Evolutionary conservation across 1,140 invertebrate genomes (phyloP).

Genomic region (Sarcophaga peregrina): DNA sequence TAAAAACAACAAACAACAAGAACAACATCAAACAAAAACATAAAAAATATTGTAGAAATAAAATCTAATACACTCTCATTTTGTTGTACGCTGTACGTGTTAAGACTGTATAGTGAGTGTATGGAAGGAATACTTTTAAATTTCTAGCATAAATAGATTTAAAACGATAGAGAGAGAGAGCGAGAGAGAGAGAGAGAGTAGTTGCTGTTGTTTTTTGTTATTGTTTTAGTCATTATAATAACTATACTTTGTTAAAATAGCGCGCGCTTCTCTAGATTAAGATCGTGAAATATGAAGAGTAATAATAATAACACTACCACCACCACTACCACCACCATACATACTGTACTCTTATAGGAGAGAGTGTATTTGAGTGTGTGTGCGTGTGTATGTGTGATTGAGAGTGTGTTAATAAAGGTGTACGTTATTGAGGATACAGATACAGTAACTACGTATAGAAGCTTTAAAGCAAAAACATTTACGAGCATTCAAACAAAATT

Average conservation of each 20-base stretch:
- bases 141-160: too few species aligned
- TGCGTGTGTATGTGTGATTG: neutral
- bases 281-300: conserved; percentile 30
- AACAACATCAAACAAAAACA: neutral
- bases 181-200: neutral
- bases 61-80: conserved; percentile 29
- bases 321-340: too few species aligned
- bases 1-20: too few species aligned
- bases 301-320: neutral
- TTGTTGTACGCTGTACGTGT: conserved; percentile 18
- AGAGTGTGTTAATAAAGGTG: too few species aligned
- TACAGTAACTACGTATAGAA: neutral
- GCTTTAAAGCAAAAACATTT: neutral
- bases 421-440: too few species aligned
- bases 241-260: neutral
- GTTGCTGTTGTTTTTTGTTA: neutral
- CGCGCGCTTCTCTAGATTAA: conserved; percentile 14
- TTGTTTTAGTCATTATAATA: neutral
- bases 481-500: conserved; percentile 17
- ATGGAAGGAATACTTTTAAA: neutral
- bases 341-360: too few species aligned
- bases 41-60: neutral
- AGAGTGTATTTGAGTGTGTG: neutral
- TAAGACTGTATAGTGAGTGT: conserved; percentile 1
- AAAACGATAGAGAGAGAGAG: neutral